These are phyloP conservation scores for Villa cingulata DNA, from an alignment of 2,888 invertebrate genomes.

Conservation along the genomic window DNA sequence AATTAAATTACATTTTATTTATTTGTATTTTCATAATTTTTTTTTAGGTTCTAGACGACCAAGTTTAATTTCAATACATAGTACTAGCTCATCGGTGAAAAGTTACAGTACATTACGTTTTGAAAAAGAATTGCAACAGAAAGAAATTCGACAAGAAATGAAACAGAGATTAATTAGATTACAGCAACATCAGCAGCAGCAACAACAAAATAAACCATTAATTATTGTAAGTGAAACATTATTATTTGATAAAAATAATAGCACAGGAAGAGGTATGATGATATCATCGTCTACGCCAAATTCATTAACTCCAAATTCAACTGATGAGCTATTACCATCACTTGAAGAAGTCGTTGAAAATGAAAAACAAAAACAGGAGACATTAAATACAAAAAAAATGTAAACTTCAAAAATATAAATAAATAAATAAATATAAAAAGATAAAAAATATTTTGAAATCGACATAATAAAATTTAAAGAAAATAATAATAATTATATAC, in stretches of 20 bases:
- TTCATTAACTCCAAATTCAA: conserved; percentile 68
- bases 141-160: conserved; percentile 63
- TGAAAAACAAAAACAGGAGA: no score
- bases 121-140: conserved; percentile 68
- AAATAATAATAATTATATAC: no score
- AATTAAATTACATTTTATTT: no score
- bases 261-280: conserved; percentile 22
- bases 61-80: conserved; percentile 74
- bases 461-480: no score
- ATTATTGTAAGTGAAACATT: conserved; percentile 38
- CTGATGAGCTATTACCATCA: conserved; percentile 49
- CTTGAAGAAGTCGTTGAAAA: no score
- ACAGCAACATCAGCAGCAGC: conserved; percentile 43
- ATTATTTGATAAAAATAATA: conserved; percentile 16
- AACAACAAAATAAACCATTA: conserved; percentile 41
- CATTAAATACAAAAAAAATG: no score
- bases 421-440: no score
- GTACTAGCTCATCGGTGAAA: conserved; percentile 67
- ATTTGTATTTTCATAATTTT: background rate
- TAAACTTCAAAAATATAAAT: no score
- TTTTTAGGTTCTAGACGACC: conserved; percentile 72
- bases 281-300: conserved; percentile 47
- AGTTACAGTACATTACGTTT: conserved; percentile 69
- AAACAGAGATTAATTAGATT: conserved; percentile 60
- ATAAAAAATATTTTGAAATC: no score